A percentile compares a stretch with the other conserved stretches of the same genome.
phyloP scores from a whole-genome alignment of 2,113 vertebrate genomes.

The Piliocolobus tephrosceles region DNA sequence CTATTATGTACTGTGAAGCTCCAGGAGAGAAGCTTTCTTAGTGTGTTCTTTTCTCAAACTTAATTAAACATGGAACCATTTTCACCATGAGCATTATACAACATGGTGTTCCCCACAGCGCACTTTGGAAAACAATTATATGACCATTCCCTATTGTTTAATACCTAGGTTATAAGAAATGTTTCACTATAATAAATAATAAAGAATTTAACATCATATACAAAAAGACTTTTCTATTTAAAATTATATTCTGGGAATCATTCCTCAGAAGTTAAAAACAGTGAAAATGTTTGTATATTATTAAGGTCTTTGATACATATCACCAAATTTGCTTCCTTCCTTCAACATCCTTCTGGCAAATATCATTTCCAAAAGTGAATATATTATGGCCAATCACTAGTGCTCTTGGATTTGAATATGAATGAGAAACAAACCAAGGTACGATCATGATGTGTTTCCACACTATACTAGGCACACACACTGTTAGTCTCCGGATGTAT shows the following conservation, averaged over 20 bases:
- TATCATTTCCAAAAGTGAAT: background rate
- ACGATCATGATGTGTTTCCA: background rate
- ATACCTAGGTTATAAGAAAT: background rate
- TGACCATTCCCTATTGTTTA: background rate
- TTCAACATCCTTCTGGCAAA: background rate
- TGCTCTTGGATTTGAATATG: background rate
- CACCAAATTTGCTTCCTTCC: conserved; percentile 3
- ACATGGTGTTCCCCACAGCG: background rate
- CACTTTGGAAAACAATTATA: background rate
- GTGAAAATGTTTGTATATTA: background rate
- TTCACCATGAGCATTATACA: background rate
- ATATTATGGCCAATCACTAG: background rate
- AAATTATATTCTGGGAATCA: background rate
- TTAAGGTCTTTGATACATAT: background rate
- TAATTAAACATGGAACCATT: background rate
- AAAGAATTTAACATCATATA: background rate
- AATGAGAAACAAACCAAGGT: background rate
- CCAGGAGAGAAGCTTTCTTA: background rate
- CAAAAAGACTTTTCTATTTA: conserved; percentile 13
- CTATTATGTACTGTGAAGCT: background rate
- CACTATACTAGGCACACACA: background rate
- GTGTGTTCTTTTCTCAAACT: background rate
- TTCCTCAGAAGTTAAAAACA: conserved; percentile 32
- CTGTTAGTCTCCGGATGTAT: background rate
- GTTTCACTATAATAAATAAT: conserved; percentile 10